Conservation (phyloP, 1,140 invertebrate species). For the Lepidostoma basale region DNA sequence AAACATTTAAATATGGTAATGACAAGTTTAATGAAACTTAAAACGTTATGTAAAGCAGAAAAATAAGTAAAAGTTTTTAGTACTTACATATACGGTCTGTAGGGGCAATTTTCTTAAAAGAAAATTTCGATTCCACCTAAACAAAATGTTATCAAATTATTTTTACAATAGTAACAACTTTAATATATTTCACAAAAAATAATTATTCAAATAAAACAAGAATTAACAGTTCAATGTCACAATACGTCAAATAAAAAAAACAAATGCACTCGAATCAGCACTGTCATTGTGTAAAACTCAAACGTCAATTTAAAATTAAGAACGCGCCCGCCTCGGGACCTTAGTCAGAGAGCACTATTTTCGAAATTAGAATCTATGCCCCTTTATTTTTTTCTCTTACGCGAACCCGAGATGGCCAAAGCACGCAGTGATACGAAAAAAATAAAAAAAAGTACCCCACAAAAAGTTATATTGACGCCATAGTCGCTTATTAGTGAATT, state of each 20-base stretch:
- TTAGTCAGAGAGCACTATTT: conserved; percentile 40
- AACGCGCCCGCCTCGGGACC: conserved; percentile 37
- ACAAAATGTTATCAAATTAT: too few species aligned
- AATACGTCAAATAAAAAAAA: background rate
- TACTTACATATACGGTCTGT: too few species aligned
- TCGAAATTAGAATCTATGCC: conserved; percentile 40
- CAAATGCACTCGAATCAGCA: background rate
- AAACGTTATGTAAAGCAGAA: too few species aligned
- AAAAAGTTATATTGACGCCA: conserved; percentile 43
- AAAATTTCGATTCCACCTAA: too few species aligned
- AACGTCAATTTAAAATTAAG: background rate
- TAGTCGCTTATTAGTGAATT: conserved; percentile 42
- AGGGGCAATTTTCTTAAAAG: too few species aligned
- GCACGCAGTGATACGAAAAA: conserved; percentile 45
- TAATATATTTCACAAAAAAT: too few species aligned
- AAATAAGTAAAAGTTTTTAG: too few species aligned
- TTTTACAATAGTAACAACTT: too few species aligned
- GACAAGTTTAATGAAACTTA: too few species aligned
- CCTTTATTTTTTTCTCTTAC: conserved; percentile 24
- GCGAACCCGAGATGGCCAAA: conserved; percentile 36
- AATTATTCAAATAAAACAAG: too few species aligned
- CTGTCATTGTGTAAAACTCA: background rate
- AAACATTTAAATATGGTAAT: too few species aligned
- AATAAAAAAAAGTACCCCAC: conserved; percentile 31
- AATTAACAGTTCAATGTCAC: background rate